Base-by-base conservation (phyloP, 1,140 invertebrate genomes). In the Drosophila sulfurigaster region DNA sequence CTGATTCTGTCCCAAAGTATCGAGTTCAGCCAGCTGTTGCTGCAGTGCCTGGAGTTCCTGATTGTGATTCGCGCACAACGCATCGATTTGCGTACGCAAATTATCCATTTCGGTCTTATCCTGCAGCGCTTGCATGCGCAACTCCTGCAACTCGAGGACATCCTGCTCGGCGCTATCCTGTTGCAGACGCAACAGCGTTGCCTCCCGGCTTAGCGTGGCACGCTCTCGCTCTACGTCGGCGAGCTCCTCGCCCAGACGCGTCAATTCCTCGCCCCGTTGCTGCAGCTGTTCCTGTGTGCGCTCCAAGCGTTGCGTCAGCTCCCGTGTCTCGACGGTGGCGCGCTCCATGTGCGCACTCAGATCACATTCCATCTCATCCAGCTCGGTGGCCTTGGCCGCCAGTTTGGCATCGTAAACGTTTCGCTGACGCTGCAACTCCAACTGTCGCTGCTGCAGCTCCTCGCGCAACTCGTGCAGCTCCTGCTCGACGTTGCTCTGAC, bases 321-420 rank as follows among this genome's bases (percentile, higher is more conserved):
- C 78, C 48, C 94, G 93, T 5, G 92, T 93, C 85, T 95, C 94
- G 75, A 93, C 93, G 28, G 94, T 92, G 38, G 94, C 79, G 41
- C 94, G 93, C 79, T 95, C 93, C 62, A 95, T 93, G 88, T 95
- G 95, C n/a, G 91, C 92, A 72, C 94, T 95, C 63, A 95, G 93
- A 78, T 95, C 94, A 30, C 91, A 87, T 81, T 95, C 95, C 48
- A 95, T 85, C 75, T 94, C 94, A 73, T 95, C 95, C 46, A 94
- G 93, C 63, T 95, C 94, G 11, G 86, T 93, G 43, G 93, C 92
- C 76, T 94, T 94, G 59, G 93, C 92, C 4, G 92, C 89, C 73
- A 94, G 71, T 52, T 94, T 92, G 35, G 91, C 89, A 75, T 94
- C 94, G 86, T 94, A 93, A 30, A 95, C 94, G 41, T 92, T 85